Conservation (phyloP, 2,113 vertebrate genomes). For the Dasyurus viverrinus region DNA sequence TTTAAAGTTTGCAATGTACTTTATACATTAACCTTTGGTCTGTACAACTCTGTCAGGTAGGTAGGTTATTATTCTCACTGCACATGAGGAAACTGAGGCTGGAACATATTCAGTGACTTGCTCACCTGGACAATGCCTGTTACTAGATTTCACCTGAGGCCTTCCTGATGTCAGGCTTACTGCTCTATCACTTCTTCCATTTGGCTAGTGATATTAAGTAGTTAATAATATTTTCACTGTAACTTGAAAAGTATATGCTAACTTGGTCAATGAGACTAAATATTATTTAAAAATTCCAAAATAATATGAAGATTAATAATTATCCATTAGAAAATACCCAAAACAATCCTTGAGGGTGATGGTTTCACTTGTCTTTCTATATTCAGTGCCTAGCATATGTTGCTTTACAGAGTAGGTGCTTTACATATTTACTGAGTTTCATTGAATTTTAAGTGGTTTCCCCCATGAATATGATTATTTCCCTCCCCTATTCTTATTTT, state of each 20-base stretch:
- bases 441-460: conserved; percentile 1
- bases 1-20: background rate
- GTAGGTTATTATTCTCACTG: background rate
- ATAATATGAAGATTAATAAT: background rate
- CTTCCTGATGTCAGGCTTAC: background rate
- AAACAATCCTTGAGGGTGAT: background rate
- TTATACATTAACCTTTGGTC: background rate
- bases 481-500: background rate
- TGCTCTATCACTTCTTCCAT: background rate
- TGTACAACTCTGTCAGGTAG: background rate
- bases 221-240: background rate
- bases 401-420: background rate
- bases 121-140: background rate
- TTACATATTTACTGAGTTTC: background rate
- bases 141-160: background rate
- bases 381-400: background rate
- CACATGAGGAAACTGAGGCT: background rate
- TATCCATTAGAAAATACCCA: background rate
- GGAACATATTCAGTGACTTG: background rate
- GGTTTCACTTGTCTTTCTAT: background rate
- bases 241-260: background rate
- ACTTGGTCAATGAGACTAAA: background rate
- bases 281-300: background rate
- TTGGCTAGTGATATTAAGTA: background rate
- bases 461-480: background rate